These are phyloP conservation scores for Hypothenemus hampei DNA, from an alignment of 1,140 invertebrate genomes.

Conservation along the genomic window DNA sequence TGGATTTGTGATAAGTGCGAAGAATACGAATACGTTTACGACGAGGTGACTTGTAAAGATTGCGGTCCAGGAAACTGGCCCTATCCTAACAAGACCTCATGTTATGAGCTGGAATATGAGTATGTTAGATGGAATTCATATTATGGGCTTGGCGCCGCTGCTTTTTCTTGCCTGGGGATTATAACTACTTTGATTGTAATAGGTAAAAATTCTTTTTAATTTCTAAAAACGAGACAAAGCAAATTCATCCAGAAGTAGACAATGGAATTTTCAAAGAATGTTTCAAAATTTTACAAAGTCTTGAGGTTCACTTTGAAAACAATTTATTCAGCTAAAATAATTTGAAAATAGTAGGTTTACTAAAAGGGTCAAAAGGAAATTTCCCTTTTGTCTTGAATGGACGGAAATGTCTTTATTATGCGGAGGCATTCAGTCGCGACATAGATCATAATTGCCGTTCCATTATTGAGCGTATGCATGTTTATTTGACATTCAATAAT, in stretches of 20 bases:
- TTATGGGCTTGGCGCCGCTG: constrained; percentile 63
- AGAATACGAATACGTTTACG: constrained; percentile 60
- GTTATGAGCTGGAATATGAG: constrained; percentile 46
- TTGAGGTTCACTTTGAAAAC: background rate
- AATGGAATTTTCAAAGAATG: background rate
- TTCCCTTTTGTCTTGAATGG: background rate
- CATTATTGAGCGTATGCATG: constrained; percentile 3
- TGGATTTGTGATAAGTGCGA: constrained; percentile 73
- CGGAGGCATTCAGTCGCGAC: background rate
- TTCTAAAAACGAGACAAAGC: too few species aligned
- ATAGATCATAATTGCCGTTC: constrained; percentile 5
- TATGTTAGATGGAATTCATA: constrained; percentile 56
- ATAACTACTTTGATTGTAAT: constrained; percentile 59
- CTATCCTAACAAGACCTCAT: constrained; percentile 55
- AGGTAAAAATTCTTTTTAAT: too few species aligned
- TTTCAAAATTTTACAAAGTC: background rate
- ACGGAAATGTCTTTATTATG: background rate
- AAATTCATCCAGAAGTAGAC: background rate
- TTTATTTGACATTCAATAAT: constrained; percentile 8
- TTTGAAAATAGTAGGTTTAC: background rate
- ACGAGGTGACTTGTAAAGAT: constrained; percentile 61
- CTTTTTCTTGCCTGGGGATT: constrained; percentile 63
- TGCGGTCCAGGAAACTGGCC: constrained; percentile 62
- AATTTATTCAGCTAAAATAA: background rate
- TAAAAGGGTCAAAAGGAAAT: background rate